Conservation (phyloP, 2,113 vertebrate species). For the Cephalopterus ornatus region DNA sequence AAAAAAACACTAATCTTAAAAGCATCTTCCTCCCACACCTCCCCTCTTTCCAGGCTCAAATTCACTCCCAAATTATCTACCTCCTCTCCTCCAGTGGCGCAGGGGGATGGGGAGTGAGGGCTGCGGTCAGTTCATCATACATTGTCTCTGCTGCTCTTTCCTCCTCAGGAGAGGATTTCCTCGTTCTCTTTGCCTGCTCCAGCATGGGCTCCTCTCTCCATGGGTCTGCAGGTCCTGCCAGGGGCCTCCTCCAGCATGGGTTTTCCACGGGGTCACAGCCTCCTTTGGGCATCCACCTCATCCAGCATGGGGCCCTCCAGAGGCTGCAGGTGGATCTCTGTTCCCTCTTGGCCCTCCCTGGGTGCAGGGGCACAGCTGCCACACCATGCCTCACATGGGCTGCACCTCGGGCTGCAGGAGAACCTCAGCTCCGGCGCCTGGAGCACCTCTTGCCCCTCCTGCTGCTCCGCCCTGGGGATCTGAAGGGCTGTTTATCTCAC, state of each 20-base stretch:
- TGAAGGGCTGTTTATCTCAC: not conserved
- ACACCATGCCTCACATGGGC: accelerated
- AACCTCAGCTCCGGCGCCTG: not conserved
- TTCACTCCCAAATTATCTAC: not conserved
- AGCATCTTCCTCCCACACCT: not conserved
- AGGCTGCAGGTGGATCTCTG: not conserved
- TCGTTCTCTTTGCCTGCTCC: not conserved
- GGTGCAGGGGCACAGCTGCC: not conserved
- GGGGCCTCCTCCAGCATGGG: accelerated
- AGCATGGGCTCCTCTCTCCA: not conserved
- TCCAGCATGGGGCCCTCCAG: not conserved
- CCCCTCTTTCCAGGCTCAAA: not conserved
- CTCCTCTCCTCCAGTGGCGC: too few relatives aligned
- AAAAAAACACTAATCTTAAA: not conserved
- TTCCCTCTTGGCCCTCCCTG: not conserved
- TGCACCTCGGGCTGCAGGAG: not conserved
- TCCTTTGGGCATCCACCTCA: not conserved
- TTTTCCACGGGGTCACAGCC: not conserved
- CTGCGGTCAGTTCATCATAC: not conserved
- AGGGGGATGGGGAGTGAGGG: accelerated
- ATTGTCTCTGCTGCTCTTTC: not conserved
- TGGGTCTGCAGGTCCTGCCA: not conserved
- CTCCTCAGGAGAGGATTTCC: not conserved
- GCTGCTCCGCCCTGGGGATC: not conserved
- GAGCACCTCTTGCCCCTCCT: not conserved